Conservation (phyloP, 1,140 invertebrate species). For the Lineus longissimus region DNA sequence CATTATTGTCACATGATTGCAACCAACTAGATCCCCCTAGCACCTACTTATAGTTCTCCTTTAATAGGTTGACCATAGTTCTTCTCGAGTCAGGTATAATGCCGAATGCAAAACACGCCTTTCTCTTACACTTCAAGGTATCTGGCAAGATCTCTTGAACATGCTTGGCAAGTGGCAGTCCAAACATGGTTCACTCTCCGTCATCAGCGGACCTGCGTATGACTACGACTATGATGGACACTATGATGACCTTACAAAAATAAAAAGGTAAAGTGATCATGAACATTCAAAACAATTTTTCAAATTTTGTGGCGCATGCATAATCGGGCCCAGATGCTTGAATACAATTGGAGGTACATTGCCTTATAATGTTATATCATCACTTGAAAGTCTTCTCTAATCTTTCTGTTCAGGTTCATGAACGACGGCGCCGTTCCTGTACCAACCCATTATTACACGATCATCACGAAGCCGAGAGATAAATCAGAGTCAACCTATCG, state of each 20-base stretch:
- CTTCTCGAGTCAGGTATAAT: too few relatives aligned
- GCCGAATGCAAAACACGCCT: too few relatives aligned
- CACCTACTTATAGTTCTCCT: too few relatives aligned
- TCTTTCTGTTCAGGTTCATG: conserved; percentile 21
- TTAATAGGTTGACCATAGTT: too few relatives aligned
- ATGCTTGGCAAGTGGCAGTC: conserved; percentile 14
- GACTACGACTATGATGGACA: conserved; percentile 32
- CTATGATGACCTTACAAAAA: conserved; percentile 17
- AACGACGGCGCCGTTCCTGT: conserved; percentile 21
- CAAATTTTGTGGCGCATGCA: background rate
- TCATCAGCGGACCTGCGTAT: conserved; percentile 31
- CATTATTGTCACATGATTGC: too few relatives aligned
- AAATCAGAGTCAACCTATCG: conserved; percentile 10
- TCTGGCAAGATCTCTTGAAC: conserved; percentile 22
- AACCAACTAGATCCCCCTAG: too few relatives aligned
- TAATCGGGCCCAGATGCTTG: background rate
- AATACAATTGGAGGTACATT: too few relatives aligned
- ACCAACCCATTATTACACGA: conserved; percentile 31
- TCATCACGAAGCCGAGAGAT: conserved; percentile 23
- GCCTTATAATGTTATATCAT: too few relatives aligned
- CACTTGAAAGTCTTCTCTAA: too few relatives aligned
- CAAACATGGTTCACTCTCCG: conserved; percentile 18
- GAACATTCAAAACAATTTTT: background rate
- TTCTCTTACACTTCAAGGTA: too few relatives aligned
- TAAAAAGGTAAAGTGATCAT: conserved; percentile 19